Percentiles rank a stretch among this genome's conserved stretches.
Conservation (phyloP, 2,797 vertebrate species). For the Catostomus latipinnis region DNA sequence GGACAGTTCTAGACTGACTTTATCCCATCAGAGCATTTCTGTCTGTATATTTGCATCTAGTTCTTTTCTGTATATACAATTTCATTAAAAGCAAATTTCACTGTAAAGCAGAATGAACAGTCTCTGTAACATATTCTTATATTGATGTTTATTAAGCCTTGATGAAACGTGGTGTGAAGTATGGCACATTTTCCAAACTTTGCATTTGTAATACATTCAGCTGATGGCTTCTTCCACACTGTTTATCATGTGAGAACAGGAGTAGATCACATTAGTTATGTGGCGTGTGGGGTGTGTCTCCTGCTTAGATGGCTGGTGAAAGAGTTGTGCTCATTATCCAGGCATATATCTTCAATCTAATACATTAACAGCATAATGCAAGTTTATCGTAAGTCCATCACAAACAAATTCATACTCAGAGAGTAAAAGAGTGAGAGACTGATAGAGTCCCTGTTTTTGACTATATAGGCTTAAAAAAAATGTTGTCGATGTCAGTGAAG, state of each 20-base stretch:
- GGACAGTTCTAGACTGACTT: background rate
- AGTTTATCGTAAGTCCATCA: slow-evolving; percentile 13
- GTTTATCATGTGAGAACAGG: slow-evolving; percentile 13
- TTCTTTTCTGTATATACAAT: background rate
- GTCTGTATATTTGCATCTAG: background rate
- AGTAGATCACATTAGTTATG: slow-evolving; percentile 30
- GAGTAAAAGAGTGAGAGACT: background rate
- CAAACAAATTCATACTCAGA: slow-evolving; percentile 11
- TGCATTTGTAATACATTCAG: background rate
- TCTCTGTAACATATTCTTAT: background rate
- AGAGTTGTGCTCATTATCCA: slow-evolving; percentile 34
- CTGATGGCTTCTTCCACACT: background rate
- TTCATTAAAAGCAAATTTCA: background rate
- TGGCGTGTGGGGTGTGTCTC: background rate
- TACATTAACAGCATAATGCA: slow-evolving; percentile 5
- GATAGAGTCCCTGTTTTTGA: slow-evolving; percentile 22
- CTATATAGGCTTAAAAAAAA: slow-evolving; percentile 20
- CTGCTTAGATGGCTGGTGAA: slow-evolving; percentile 7
- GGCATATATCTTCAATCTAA: slow-evolving; percentile 25
- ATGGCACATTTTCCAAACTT: slow-evolving; percentile 8
- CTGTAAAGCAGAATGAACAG: background rate
- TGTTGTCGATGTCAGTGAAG: no score
- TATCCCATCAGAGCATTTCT: background rate
- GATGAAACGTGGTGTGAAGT: slow-evolving; percentile 17
- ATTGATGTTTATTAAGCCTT: slow-evolving; percentile 32